Base-by-base conservation (phyloP, 2,113 vertebrate species). In the Larimichthys crocea region DNA sequence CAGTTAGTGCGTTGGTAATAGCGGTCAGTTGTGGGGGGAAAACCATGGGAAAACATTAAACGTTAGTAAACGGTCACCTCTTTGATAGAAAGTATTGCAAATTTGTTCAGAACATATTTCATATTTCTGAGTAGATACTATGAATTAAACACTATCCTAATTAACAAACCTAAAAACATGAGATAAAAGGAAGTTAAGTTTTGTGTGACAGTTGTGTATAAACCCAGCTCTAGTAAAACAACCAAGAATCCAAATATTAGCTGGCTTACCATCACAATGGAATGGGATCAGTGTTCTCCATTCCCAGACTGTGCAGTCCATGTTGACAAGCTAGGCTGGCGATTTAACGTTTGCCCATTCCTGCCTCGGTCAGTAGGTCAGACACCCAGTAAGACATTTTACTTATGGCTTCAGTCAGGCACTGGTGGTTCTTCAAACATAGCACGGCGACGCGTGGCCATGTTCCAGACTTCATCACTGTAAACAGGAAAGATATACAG, bases 371-470 rank as follows among this genome's bases (percentile, higher is more conserved):
- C 26, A 52, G 62, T 1, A 35, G 15, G 44, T 52, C 14, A 50
- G 68, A 66, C 48, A 19, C 19, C 46, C 6, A 48, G 68, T 22
- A 60, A 14, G 63, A 26, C 20, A 40, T 35, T 29, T 70, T 29
- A 57, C 57, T 68, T 1, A 0, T 26, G 66, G 42, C 62, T 59
- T 88, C 75, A 90, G 84, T 91, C 88, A 1, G 87, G 87, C 0
- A 8, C 57, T 6, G 87, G 84, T 0, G 79, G 90, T 10, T 82
- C 81, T 24, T 68, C 53, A 81, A 74, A 69, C 44, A 1, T 5
- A 35, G 59, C 80, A 15, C 1, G 1, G 5, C 42, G 10, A 19
- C 1, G 52, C 14, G 35, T 10, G 1, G 26, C 66, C 86, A 86
- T 82, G 46, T 15, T 59, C 56, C 42, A 20, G 59, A 14, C 5